Evolutionary conservation across 1,140 invertebrate genomes (phyloP), one percentile per base, ranked within the genome.

Genomic region (Zaprionus camerounensis): DNA sequence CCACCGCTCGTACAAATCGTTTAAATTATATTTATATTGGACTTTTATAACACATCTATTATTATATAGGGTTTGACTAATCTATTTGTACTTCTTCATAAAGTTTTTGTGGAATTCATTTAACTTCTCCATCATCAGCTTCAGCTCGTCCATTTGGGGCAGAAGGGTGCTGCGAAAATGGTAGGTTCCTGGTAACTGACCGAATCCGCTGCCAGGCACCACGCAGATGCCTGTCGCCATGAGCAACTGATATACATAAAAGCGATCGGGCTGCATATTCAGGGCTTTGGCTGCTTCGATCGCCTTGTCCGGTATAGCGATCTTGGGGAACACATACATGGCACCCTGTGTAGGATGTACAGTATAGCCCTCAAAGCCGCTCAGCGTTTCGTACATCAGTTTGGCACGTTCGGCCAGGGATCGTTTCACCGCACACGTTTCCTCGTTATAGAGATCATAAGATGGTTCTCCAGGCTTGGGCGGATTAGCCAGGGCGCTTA

Each of bases 321-420:
- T 93, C 77, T 95, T 94, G 2, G 99, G 99, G 92, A 99, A 99
- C 41, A 98, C 98, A 93, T 99, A 99, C 99, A 99, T 99, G 1
- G 99, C 98, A 17, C 98, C 98, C 97, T 96, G 95, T 69, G 99
- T 97, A 63, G 94, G 93, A 92, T 98, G 98, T 82, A 97, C 98
- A 41, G 93, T 95, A 82, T 98, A 97, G n/a, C 98, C 98, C 80
- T 97, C 95, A 91, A 99, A 98, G 34, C 94, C 94, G 93, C 99
- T 99, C 82, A 99, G 97, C 3, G 97, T 97, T 38, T 99, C 96
- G 1, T 96, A 96, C 24, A 99, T 97, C 93, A 99, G 94, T 78
- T 95, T 94, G 64, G 97, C 98, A 83, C 94, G 94, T 80, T 95
- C 93, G 63, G 95, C 96, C 15, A 99, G 94, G 0, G 97, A 97